Base-by-base conservation (phyloP, 2,797 vertebrate genomes). In the Chaenodraco wilsoni region DNA sequence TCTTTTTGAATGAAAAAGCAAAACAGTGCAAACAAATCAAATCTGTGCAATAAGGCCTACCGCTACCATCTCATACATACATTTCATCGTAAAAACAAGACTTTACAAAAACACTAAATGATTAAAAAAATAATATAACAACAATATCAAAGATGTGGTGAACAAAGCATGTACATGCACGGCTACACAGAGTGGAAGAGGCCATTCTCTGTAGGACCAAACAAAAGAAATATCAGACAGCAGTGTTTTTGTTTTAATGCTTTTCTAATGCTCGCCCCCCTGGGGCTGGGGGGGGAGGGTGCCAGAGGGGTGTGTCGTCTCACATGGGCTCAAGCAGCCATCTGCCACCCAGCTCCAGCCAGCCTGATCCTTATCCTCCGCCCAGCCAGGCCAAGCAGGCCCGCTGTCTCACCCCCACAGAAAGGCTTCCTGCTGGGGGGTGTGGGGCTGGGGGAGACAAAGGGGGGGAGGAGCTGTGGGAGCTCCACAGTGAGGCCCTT, bases 321-420 rank as follows among this genome's bases (percentile, higher is more conserved):
- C 88, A 90, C 82, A 87, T 92, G 94, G 93, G 89, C 92, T 95
- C 95, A 93, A 92, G 91, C 87, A 89, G 95, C 96, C 96, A 98
- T 98, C 96, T 98, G 96, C 95, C 94, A 89, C 91, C 82, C 77
- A 90, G 86, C 86, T 93, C 92, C 90, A 94, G 94, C 94, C 95
- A 95, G 95, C 90, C 87, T 90, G 91, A 92, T 89, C 88, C 87
- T 92, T 79, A 91, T 90, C 84, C 86, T 57, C 65, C 69, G 82
- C 67, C 90, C 87, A 85, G 82, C 71, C 85, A 6, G 72, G 87
- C 85, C 88, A 89, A 88, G 88, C 88, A 84, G 89, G 88, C 87
- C 84, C 41, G 72, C 86, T 87, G 90, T 91, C 85, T 90, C 90
- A 78, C 86, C 82, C 81, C 78, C 82, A 87, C 87, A 88, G 87